Evolutionary conservation across 2,888 invertebrate species (phyloP), one percentile per base, ranked within the genome.

Genomic region (Achlya flavicornis): DNA sequence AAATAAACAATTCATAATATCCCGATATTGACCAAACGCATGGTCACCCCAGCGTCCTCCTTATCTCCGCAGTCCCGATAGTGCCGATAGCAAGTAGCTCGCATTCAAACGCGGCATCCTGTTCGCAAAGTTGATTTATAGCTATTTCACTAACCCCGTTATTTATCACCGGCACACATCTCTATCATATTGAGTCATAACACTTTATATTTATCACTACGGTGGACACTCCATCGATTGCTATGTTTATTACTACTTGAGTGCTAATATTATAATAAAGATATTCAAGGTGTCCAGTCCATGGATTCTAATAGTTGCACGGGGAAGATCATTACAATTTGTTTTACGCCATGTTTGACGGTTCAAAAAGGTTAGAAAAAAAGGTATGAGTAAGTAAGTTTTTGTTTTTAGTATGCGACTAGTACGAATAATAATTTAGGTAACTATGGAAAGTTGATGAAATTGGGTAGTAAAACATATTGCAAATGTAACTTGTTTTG

Each of bases 111-210:
- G 33, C 59, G 16, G 19, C 41, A 38, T 59, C 59, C 59, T 59
- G 59, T 16, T 59, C 38, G 59, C 35, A 11, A 38, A 35, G 12
- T 35, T 59, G 53, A 59, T 59, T 38, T 35, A 16, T 59, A 58
- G 33, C 58, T 58, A 58, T 33, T 38, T 59, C 59, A 59, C 33
- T 59, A 59, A 59, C 59, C 59, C 41, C 11, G n/a, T 4, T 59
- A 58, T n/a, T 35, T 58, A 58, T 58, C 58, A 35, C n/a, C n/a
- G 35, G n/a, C 32, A 35, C 58, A 53, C 10, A 58, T 58, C 58
- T 58, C 14, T 14, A 14, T 35, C 26, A 58, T n/a, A 33, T n/a
- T 19, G 53, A 53, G 10, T 53, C 53, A 53, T 53, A 53, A 53
- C 19, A 48, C 48, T 48, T 48, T 16, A 48, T 16, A 53, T 53